These are phyloP conservation scores for Drosophila takahashii DNA, from an alignment of 1,140 invertebrate species.

Conservation along the genomic window DNA sequence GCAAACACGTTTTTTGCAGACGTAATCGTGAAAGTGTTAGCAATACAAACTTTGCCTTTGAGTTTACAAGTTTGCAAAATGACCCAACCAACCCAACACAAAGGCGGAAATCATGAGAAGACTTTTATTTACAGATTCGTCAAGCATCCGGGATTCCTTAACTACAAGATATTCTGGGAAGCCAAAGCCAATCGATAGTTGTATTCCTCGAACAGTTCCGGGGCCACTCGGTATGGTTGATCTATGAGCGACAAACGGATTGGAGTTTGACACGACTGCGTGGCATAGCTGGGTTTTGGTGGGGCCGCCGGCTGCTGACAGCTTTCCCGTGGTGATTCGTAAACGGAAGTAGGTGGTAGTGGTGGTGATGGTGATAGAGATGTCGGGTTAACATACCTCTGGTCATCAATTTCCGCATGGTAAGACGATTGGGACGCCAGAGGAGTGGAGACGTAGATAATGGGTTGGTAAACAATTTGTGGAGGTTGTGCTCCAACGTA, in stretches of 20 bases:
- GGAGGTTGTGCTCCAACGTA: constrained; percentile 47
- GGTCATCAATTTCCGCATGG: constrained; percentile 10
- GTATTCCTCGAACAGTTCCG: constrained; percentile 73
- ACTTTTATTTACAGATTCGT: constrained; percentile 66
- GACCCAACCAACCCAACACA: too few relatives aligned
- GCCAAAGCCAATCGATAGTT: constrained; percentile 60
- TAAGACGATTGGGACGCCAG: constrained; percentile 9
- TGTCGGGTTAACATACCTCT: constrained; percentile 21
- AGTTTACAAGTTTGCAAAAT: too few relatives aligned
- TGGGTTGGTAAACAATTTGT: constrained; percentile 72
- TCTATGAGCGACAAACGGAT: constrained; percentile 63
- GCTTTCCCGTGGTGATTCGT: constrained; percentile 20
- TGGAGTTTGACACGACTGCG: constrained; percentile 51
- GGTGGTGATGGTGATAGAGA: constrained; percentile 2
- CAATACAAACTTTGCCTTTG: too few relatives aligned
- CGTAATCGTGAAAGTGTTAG: too few relatives aligned
- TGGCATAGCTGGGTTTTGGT: constrained; percentile 21
- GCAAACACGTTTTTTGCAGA: too few relatives aligned
- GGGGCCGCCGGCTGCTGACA: constrained; percentile 18
- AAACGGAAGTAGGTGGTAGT: constrained; percentile 7
- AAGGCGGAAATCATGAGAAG: constrained; percentile 11
- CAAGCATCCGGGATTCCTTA: background rate
- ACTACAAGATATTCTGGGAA: constrained; percentile 50
- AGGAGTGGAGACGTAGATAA: constrained; percentile 59
- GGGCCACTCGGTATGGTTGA: constrained; percentile 71